Evolutionary conservation across 2,113 vertebrate species (phyloP).

Genomic region (Labeo catla): DNA sequence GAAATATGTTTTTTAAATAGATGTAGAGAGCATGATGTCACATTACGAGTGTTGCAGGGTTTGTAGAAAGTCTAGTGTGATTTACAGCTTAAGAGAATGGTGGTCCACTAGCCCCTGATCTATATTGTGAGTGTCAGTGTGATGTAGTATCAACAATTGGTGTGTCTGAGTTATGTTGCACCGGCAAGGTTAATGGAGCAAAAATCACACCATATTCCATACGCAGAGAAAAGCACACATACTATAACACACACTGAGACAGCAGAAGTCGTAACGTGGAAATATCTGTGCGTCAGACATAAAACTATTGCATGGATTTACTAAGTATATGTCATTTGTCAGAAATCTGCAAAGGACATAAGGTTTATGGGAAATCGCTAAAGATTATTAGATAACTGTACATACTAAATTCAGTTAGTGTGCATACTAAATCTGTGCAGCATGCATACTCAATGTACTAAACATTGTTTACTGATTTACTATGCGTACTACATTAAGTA

Average conservation of each 20-base stretch:
- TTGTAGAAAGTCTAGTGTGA: too few relatives aligned
- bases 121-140: background rate
- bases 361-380: background rate
- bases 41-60: background rate
- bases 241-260: background rate
- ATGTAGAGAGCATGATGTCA: background rate
- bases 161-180: background rate
- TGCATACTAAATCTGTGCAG: background rate
- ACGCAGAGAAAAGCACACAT: background rate
- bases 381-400: background rate
- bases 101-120: background rate
- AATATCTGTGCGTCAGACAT: background rate
- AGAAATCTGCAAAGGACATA: background rate
- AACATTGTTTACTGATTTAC: background rate
- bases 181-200: background rate
- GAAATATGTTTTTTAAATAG: background rate
- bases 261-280: background rate
- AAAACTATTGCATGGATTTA: background rate
- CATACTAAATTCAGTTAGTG: background rate
- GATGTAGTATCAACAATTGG: background rate
- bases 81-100: slow-evolving; percentile 2
- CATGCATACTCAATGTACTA: background rate
- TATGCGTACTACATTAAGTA: background rate
- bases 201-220: slow-evolving; percentile 8
- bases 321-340: background rate